Conservation (phyloP, 2,888 invertebrate genomes). For the Xylophagus ater region DNA sequence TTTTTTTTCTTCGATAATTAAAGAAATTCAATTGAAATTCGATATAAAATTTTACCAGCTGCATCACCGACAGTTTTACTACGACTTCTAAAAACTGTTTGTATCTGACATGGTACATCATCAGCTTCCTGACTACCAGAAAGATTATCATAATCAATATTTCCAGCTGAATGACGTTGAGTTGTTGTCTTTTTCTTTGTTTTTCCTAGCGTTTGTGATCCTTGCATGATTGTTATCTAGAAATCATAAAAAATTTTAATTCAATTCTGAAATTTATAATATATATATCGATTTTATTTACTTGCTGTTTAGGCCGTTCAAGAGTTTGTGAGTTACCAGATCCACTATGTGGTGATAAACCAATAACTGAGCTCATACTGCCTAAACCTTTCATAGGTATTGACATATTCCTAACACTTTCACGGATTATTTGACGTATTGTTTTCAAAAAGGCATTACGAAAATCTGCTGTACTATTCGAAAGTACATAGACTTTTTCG, state of each 20-base stretch:
- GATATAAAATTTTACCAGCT: slow-evolving; percentile 49
- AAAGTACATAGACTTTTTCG: slow-evolving; percentile 92
- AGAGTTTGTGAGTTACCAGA: slow-evolving; percentile 47
- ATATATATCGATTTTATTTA: slow-evolving; percentile 21
- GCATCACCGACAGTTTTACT: slow-evolving; percentile 88
- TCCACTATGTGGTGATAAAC: slow-evolving; percentile 39
- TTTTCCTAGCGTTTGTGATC: slow-evolving; percentile 73
- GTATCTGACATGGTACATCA: slow-evolving; percentile 40
- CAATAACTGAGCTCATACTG: slow-evolving; percentile 40
- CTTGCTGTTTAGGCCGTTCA: slow-evolving; percentile 54
- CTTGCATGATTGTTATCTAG: slow-evolving; percentile 56
- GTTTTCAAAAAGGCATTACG: slow-evolving; percentile 95
- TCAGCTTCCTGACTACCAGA: slow-evolving; percentile 67
- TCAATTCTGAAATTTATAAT: slow-evolving; percentile 15
- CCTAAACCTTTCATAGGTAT: slow-evolving; percentile 67
- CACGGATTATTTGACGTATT: slow-evolving; percentile 91
- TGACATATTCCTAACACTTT: slow-evolving; percentile 94
- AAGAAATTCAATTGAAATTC: slow-evolving; percentile 4
- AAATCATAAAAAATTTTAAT: slow-evolving; percentile 4
- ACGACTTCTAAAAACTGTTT: slow-evolving; percentile 58
- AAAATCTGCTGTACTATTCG: slow-evolving; percentile 92
- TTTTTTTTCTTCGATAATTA: background rate
- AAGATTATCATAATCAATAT: slow-evolving; percentile 74
- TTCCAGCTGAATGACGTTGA: slow-evolving; percentile 70
- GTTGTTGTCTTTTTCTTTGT: slow-evolving; percentile 64